Evolutionary conservation across 2,113 vertebrate genomes (phyloP).

Genomic region (Arizona elegans): DNA sequence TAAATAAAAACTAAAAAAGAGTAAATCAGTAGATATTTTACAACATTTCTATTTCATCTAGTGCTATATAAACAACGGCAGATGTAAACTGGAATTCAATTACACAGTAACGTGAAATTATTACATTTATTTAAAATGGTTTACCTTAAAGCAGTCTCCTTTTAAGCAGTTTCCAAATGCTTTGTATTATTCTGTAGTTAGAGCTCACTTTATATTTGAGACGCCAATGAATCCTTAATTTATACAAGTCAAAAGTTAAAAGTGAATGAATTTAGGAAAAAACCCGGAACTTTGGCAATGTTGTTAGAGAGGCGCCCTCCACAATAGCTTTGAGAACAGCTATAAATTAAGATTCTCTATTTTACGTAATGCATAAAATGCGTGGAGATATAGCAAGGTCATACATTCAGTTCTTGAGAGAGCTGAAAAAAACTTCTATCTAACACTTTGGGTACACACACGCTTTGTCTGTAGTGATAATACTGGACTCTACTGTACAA

Average conservation of each 20-base stretch:
- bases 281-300: background rate
- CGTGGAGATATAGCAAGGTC: background rate
- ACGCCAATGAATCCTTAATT: background rate
- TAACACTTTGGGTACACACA: background rate
- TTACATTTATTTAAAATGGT: background rate
- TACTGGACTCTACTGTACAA: background rate
- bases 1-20: background rate
- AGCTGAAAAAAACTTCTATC: background rate
- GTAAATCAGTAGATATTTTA: background rate
- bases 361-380: background rate
- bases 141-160: background rate
- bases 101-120: background rate
- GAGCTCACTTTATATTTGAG: background rate
- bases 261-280: constrained; percentile 24
- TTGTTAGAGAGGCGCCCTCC: background rate
- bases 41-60: constrained; percentile 11
- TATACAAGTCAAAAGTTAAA: constrained; percentile 17
- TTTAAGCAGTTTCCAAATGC: background rate
- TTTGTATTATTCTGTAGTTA: background rate
- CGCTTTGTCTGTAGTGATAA: background rate
- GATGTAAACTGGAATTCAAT: constrained; percentile 2
- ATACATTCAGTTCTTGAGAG: background rate
- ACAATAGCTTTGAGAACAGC: background rate
- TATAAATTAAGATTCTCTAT: background rate
- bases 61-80: constrained; percentile 1